phyloP scores from a whole-genome alignment of 2,888 invertebrate species.

The Sericinus montela region DNA sequence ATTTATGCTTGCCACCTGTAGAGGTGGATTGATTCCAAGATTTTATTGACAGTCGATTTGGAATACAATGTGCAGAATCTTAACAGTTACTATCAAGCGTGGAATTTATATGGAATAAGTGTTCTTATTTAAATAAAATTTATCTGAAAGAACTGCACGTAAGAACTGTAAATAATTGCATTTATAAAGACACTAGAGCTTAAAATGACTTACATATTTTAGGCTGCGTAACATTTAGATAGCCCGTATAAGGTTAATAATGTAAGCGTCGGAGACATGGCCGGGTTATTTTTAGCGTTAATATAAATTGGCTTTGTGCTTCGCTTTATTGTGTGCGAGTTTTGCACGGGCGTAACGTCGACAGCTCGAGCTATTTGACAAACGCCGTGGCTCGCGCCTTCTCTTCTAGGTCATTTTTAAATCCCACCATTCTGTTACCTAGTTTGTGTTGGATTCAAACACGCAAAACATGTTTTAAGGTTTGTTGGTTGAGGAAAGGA shows the following conservation, averaged over 20 bases:
- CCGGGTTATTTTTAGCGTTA: constrained; percentile 75
- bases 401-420: constrained; percentile 52
- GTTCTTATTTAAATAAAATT: too few relatives aligned
- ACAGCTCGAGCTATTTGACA: constrained; percentile 28
- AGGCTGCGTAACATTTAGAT: constrained; percentile 39
- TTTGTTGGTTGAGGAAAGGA: background rate
- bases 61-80: too few relatives aligned
- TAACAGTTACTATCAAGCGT: too few relatives aligned
- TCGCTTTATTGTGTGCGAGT: constrained; percentile 69
- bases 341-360: constrained; percentile 49
- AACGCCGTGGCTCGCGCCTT: constrained; percentile 24
- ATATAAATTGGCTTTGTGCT: constrained; percentile 77
- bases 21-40: too few relatives aligned
- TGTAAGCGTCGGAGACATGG: constrained; percentile 66
- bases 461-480: background rate
- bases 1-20: too few relatives aligned
- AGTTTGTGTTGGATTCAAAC: constrained; percentile 24
- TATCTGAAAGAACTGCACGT: too few relatives aligned
- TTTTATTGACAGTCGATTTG: too few relatives aligned
- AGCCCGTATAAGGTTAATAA: constrained; percentile 70
- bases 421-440: constrained; percentile 33
- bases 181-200: background rate
- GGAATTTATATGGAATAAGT: too few relatives aligned
- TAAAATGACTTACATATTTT: constrained; percentile 17
- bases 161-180: too few relatives aligned